These are phyloP conservation scores for Lamellibrachia satsuma DNA, from an alignment of 2,888 invertebrate genomes.

Conservation along the genomic window DNA sequence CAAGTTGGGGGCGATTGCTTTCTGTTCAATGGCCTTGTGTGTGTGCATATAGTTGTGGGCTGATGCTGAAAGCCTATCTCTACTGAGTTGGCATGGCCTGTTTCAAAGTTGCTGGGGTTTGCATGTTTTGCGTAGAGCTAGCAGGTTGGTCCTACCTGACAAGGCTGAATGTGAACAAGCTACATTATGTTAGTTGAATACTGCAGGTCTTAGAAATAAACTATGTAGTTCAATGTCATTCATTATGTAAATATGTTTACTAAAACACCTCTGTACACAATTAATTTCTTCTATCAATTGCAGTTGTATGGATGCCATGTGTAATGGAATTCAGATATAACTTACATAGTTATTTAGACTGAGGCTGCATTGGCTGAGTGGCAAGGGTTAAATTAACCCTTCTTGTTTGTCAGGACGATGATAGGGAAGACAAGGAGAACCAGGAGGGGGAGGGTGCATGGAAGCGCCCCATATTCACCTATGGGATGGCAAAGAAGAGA, in stretches of 20 bases:
- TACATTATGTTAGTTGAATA: not conserved
- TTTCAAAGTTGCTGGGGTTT: not conserved
- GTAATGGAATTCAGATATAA: not conserved
- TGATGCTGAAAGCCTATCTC: not conserved
- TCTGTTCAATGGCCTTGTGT: not conserved
- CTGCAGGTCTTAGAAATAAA: not conserved
- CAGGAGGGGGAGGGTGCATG: conserved; percentile 13
- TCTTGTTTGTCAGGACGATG: not conserved
- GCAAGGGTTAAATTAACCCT: conserved; percentile 10
- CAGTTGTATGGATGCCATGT: not conserved
- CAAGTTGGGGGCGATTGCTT: not conserved
- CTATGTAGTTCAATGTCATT: not conserved
- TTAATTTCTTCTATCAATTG: not conserved
- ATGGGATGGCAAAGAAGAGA: conserved; percentile 23
- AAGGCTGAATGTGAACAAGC: not conserved
- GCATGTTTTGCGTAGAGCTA: not conserved
- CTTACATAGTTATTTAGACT: not conserved
- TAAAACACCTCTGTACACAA: not conserved
- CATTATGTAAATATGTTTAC: not conserved
- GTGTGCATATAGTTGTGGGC: not conserved
- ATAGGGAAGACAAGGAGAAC: conserved; percentile 18
- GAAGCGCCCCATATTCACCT: conserved; percentile 13
- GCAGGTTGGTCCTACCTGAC: not conserved
- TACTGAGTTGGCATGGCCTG: not conserved
- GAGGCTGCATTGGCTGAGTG: not conserved